phyloP scores from a whole-genome alignment of 2,113 vertebrate genomes.

The Sula dactylatra region DNA sequence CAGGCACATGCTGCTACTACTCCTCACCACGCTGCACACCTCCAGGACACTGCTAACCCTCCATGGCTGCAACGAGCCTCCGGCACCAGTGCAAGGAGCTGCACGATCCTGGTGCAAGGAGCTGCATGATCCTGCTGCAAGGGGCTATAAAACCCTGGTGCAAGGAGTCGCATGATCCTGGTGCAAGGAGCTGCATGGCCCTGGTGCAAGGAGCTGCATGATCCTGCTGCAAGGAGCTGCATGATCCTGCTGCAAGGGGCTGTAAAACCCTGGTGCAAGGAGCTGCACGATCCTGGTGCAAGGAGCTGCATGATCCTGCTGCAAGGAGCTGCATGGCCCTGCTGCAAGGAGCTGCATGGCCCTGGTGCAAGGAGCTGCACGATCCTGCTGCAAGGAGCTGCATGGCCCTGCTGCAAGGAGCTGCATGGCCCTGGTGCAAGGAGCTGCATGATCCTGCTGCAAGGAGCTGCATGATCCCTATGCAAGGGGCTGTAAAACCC shows the following conservation, averaged over 20 bases:
- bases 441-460: rapidly evolving
- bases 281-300: rapidly evolving
- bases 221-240: rapidly evolving
- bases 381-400: rapidly evolving
- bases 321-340: rapidly evolving
- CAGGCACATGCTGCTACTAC: background rate
- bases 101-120: rapidly evolving
- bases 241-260: rapidly evolving
- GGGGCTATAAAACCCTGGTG: rapidly evolving
- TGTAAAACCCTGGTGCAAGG: rapidly evolving
- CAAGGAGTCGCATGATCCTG: rapidly evolving
- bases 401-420: rapidly evolving
- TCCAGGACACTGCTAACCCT: background rate
- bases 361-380: rapidly evolving
- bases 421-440: too few relatives aligned
- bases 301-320: rapidly evolving
- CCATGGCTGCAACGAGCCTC: rapidly evolving
- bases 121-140: rapidly evolving
- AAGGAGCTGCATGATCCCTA: rapidly evolving
- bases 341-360: rapidly evolving
- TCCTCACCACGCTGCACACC: rapidly evolving
- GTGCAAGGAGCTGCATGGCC: rapidly evolving
- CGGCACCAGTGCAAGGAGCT: background rate
- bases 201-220: rapidly evolving
- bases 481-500: rapidly evolving